Base-by-base conservation (phyloP, 2,113 vertebrate species). In the Prietella phreatophila region DNA sequence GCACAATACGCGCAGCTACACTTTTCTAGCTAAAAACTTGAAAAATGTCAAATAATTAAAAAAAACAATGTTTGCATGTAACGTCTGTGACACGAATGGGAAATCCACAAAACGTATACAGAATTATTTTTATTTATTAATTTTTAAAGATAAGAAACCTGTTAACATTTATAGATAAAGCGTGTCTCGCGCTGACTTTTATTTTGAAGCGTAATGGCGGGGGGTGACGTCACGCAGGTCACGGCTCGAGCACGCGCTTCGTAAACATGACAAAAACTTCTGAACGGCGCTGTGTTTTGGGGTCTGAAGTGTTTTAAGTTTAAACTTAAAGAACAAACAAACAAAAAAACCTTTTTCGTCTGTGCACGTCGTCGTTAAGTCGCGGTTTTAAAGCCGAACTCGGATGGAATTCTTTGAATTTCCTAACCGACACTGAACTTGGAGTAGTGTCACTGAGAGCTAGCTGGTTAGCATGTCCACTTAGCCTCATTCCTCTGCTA, bases 301-400 rank as follows among this genome's bases (percentile, higher is more conserved):
- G 9, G 55, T 50, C 50, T 84, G 42, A 81, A 80, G 55, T 60
- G 88, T 89, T 47, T 47, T 47, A 50, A 89, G 88, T 87, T 75
- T 63, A 19, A 42, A 20, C 39, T n/a, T 13, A 9, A 39, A 73
- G 7, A 47, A 47, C 6, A 47, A 47, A 47, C 6, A 47, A 47
- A 11, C 4, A 0, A 39, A 4, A 42, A 42, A 42, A 42, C 3
- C 3, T 5, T 39, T 25, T 5, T 25, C 4, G 11, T 42, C 22
- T 6, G 7, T 36, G 67, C 30, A 27, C 14, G 3, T 80, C 50
- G 6, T 2, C 30, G 15, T n/a, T 0, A 42, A n/a, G 50, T 33
- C 50, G 6, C 0, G 9, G 42, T 80, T 80, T 80, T 9, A 1
- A 1, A 56, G 2, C 9, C 15, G 20, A 47, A 22, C 11, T 0